These are phyloP conservation scores for Menura novaehollandiae DNA, from an alignment of 2,113 vertebrate species.

Conservation along the genomic window DNA sequence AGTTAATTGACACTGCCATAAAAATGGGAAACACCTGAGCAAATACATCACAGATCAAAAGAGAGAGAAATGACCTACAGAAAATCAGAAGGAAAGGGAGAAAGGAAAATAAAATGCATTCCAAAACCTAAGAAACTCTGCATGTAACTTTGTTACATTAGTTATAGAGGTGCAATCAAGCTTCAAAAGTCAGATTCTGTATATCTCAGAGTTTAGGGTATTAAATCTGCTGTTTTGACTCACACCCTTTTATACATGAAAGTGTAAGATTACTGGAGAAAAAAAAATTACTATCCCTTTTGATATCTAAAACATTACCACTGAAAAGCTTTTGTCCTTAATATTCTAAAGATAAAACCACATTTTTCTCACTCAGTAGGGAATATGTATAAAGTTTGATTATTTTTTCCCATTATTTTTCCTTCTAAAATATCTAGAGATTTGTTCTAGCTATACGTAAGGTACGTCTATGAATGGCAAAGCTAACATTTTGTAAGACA, in stretches of 20 bases:
- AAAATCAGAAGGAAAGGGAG: background rate
- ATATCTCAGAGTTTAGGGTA: background rate
- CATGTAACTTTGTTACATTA: background rate
- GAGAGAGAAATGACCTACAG: constrained; percentile 11
- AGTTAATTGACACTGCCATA: constrained; percentile 61
- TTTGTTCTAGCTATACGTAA: background rate
- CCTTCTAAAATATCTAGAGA: background rate
- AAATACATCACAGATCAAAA: constrained; percentile 67
- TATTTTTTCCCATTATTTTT: background rate
- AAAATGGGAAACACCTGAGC: constrained; percentile 71
- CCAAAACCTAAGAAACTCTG: background rate
- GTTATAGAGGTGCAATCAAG: background rate
- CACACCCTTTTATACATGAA: background rate
- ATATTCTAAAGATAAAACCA: background rate
- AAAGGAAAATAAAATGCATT: constrained; percentile 15
- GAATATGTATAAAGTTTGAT: background rate
- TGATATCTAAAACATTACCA: background rate
- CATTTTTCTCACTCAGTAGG: background rate
- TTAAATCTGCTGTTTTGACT: background rate
- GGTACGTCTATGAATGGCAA: background rate
- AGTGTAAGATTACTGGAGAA: background rate
- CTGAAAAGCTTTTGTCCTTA: background rate
- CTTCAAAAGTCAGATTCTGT: constrained; percentile 23
- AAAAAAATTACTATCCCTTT: background rate
- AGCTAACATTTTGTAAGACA: background rate